Evolutionary conservation across 2,113 vertebrate species (phyloP), one percentile per base, ranked within the genome.

Genomic region (Riparia riparia): DNA sequence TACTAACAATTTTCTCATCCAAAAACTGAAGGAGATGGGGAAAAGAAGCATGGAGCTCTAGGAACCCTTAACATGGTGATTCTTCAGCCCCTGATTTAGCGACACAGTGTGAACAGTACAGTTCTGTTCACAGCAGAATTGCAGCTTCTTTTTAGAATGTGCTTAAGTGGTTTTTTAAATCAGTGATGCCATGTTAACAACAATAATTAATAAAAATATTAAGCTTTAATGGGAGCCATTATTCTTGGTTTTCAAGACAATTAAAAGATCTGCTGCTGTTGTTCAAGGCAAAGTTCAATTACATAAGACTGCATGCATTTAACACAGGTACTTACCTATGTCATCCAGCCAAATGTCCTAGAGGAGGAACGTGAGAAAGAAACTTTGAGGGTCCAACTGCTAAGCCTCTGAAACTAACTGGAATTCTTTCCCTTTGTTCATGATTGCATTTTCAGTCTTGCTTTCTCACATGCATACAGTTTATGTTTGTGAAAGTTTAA

Each of bases 301-400:
- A 9, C 34, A 5, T 28, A 19, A 65, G 21, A 29, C n/a, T 73
- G 9, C 20, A 14, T 34, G 22, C 6, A 1, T 57, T 37, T 56
- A 50, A 32, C 17, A 72, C 70, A 85, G 57, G 18, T 81, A 54
- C 25, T 66, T 60, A 12, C 12, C 6, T 8, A 19, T 65, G 45
- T 24, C 42, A 54, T 45, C 45, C 54, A 68, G 66, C n/a, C 82
- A 65, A 57, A 57, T 17, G 20, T 39, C 29, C 10, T 73, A 34
- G 54, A 49, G 82, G 82, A 80, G 28, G 66, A 96, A 89, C 39
- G 37, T 83, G 60, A 95, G 28, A 94, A 95, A 76, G 41, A 69
- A 45, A 72, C 31, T 41, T 18, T 79, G 44, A 85, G 54, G 21
- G 61, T n/a, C 17, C 28, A 70, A 1, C 26, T 89, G 41, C 42